These are phyloP conservation scores for Thaumetopoea pityocampa DNA, from an alignment of 1,140 invertebrate genomes.

Conservation along the genomic window DNA sequence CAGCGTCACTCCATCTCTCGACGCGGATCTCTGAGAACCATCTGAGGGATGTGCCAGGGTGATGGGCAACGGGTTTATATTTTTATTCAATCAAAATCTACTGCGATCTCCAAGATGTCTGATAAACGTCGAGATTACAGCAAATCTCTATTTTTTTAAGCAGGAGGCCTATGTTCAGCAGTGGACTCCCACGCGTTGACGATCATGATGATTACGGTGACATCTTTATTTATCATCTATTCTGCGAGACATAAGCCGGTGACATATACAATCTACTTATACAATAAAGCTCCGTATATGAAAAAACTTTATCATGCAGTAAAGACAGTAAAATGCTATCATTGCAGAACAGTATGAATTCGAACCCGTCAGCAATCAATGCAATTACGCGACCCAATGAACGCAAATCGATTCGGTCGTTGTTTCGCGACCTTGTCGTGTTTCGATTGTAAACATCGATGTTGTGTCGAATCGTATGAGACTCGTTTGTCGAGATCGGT, in stretches of 20 bases:
- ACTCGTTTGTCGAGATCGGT: conserved; percentile 17
- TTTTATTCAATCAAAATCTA: too few species aligned
- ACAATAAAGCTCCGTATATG: too few species aligned
- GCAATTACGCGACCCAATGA: conserved; percentile 47
- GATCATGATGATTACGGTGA: conserved; percentile 8
- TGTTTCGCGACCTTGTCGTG: conserved; percentile 33
- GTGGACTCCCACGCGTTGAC: too few species aligned
- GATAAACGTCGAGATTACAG: too few species aligned
- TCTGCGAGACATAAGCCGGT: conserved; percentile 31
- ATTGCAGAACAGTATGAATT: conserved; percentile 37
- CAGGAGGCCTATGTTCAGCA: too few species aligned
- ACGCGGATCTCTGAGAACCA: too few species aligned
- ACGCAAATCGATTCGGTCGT: conserved; percentile 41
- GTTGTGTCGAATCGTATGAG: conserved; percentile 5
- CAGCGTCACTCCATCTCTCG: too few species aligned
- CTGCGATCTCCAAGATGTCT: too few species aligned
- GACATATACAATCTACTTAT: conserved; percentile 53
- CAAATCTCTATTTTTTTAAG: too few species aligned
- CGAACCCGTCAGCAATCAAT: conserved; percentile 34
- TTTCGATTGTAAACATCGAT: conserved; percentile 20
- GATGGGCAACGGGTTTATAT: too few species aligned
- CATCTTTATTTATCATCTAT: too few species aligned
- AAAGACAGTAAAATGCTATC: conserved; percentile 43
- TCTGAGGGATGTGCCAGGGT: too few species aligned
- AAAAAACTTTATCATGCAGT: conserved; percentile 44